Evolutionary conservation across 1,140 invertebrate species (phyloP), one percentile per base, ranked within the genome.

Genomic region (Nomia melanderi): DNA sequence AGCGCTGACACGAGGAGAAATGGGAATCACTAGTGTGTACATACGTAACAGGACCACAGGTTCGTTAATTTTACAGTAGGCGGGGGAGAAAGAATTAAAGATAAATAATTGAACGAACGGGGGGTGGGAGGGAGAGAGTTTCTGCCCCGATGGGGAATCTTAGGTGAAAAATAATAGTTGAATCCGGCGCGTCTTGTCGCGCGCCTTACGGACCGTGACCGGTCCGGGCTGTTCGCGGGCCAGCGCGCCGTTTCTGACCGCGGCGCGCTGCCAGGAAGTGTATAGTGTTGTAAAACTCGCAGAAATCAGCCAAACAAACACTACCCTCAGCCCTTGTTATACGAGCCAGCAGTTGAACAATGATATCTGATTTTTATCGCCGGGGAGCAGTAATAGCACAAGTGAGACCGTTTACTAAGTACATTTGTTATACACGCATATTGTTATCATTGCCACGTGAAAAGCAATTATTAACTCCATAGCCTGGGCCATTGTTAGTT

Each of bases 341-440:
- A 84, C 79, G 74, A 74, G 78, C 81, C 82, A 83, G 41, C 82
- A 84, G 82, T 84, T 84, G 82, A 84, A 85, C 78, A 81, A 85
- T 81, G 79, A 85, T 79, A 81, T 85, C 79, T 85, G 75, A 81
- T 85, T 85, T 76, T 76, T 84, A 84, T 85, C 72, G 67, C 64
- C 82, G 78, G 83, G 79, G 83, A 74, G 76, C 82, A 80, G 79
- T 84, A 82, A 85, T 82, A 73, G 81, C 84, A 80, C 84, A 85
- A 77, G 84, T 83, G 83, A 86, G 83, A 86, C 84, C 83, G 84
- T 85, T 86, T 78, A 50, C 73, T 86, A 86, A 86, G 82, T 78
- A 84, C 76, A 81, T 87, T 87, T 87, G 85, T 87, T 87, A 86
- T 81, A 81, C 84, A 84, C 77, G 82, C 84, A 87, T 84, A 86